Conservation (phyloP, 2,113 vertebrate species). For the Vireo altiloquus region DNA sequence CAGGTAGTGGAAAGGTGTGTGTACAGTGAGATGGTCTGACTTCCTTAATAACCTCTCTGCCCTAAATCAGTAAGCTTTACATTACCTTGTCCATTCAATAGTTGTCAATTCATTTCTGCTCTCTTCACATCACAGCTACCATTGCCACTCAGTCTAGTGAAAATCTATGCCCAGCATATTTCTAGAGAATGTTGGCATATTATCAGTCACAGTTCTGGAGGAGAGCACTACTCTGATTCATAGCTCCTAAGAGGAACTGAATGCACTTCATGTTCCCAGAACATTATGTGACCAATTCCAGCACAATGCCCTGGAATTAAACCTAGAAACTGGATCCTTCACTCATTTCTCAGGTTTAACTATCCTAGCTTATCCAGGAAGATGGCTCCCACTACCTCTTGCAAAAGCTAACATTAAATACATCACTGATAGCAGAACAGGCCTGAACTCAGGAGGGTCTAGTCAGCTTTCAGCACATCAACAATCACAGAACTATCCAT, state of each 20-base stretch:
- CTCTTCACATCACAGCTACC: neutral
- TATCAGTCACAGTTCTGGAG: neutral
- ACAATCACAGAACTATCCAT: neutral
- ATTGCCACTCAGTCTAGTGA: neutral
- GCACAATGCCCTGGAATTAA: neutral
- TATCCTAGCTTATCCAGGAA: neutral
- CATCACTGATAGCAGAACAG: neutral
- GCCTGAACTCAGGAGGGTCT: neutral
- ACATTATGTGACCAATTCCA: neutral
- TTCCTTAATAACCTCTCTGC: neutral
- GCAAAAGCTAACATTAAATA: neutral
- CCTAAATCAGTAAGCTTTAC: neutral
- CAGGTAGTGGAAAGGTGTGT: rapidly evolving
- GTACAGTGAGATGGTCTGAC: neutral
- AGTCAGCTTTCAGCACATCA: neutral
- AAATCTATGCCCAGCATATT: neutral
- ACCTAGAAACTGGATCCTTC: neutral
- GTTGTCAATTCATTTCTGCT: neutral
- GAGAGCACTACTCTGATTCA: neutral
- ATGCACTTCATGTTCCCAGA: neutral
- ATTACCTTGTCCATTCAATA: neutral
- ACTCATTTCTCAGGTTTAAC: neutral
- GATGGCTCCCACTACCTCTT: neutral
- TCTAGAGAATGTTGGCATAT: neutral
- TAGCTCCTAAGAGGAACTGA: neutral